Base-by-base conservation (phyloP, 2,113 vertebrate species). In the Prunella himalayana region DNA sequence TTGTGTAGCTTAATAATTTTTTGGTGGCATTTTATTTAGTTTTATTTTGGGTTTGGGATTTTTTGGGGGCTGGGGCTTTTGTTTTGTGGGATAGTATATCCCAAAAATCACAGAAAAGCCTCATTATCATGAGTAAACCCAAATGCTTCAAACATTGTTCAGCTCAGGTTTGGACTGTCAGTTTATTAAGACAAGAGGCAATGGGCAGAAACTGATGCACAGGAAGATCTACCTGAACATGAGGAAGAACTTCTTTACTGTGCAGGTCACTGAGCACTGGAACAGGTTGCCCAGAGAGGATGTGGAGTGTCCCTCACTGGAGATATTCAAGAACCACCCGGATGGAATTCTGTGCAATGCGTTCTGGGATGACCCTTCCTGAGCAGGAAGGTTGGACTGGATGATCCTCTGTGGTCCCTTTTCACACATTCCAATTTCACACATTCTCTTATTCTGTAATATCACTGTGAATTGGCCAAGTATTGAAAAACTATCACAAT, bases 31-130 rank as follows among this genome's bases (percentile, higher is more conserved):
- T 6, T 20, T 73, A 16, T 45, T 68, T 75, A 21, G 7, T 41
- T 60, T 81, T 59, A 15, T 33, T 72, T 72, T 5, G 14, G 15
- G 7, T 41, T 41, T 79, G 31, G 13, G 7, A 1, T 11, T 35
- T 33, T 66, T 50, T 59, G 0, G 13, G 23, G 33, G 11, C 5
- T n/a, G 14, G 7, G 7, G 3, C 2, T 4, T 20, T 16, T 27
- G 4, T 35, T 66, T 76, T 54, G 28, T 22, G 22, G 10, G 11
- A 53, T 20, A 49, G 11, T 16, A 15, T 68, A 53, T 63, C 60
- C 14, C 16, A 83, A 72, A 88, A 22, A 7, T 57, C 19, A 23
- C 8, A 56, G 12, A 41, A 59, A 72, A 83, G 13, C 30, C 13
- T 31, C 27, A 45, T 56, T 17, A 50, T 35, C 17, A 61, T 10